Base-by-base conservation (phyloP, 2,888 invertebrate species). In the Lithosia quadra region DNA sequence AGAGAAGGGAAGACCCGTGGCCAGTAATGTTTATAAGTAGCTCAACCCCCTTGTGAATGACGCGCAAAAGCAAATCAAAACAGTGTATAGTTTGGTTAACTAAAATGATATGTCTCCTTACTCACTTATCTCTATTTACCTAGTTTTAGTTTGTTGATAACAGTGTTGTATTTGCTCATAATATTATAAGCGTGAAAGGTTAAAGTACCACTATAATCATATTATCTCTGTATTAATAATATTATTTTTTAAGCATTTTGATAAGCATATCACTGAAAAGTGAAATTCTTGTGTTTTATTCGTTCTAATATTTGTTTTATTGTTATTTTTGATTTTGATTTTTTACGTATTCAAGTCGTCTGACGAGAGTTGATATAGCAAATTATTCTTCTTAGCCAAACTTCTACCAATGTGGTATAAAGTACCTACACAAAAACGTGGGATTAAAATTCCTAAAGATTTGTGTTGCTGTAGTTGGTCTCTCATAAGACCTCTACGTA, bases 221-320 rank as follows among this genome's bases (percentile, higher is more conserved):
- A 58, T 68, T 74, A 68, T 78, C 66, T 63, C 56, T 56, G 24
- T 66, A 66, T 22, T 18, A 57, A 69, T 74, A 65, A 68, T 71
- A 64, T 72, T 70, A 57, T n/a, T 64, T 73, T 73, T 64, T 65
- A 80, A 75, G 80, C 73, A 72, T 76, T 77, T 79, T 78, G 76
- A 76, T 84, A 80, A 76, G 77, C 77, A 74, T 75, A 74, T 74
- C 49, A 62, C 53, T 63, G 53, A 70, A 36, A 63, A 68, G 68
- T 66, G 34, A 63, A 61, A 55, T 71, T 57, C 67, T 63, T 63
- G 63, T 70, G 60, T 66, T 28, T 58, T 24, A 21, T 11, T n/a
- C 34, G 28, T 24, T 43, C 34, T 18, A 28, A n/a, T 61, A 21
- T 28, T 28, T 28, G 24, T 43, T n/a, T n/a, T n/a, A n/a, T n/a